Evolutionary conservation across 1,140 invertebrate species (phyloP), one percentile per base, ranked within the genome.

Genomic region (Drosophila takahashii): DNA sequence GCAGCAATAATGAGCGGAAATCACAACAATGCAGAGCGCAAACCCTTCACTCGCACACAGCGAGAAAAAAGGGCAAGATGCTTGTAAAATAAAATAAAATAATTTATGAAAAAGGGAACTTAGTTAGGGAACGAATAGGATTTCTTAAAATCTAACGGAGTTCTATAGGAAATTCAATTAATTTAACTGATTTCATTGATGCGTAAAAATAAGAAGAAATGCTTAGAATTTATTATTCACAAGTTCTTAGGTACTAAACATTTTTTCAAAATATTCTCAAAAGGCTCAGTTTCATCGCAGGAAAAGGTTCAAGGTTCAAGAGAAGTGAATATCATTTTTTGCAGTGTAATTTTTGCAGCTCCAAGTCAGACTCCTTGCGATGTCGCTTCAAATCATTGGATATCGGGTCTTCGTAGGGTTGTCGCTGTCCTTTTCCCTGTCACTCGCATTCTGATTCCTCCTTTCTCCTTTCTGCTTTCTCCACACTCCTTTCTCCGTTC

Each of bases 1-100:
- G 83, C 79, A 76, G 76, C 71, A 79, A 87, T 87, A 87, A 87
- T 87, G 83, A 87, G 84, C 83, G 75, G 71, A 79, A 83, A 84
- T 83, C 70, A 67, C 64, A 83, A 84, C 70, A 79, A 70, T 77
- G 62, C 51, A 51, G 9, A 51, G n/a, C 59, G 64, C 32, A 67
- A 65, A 51, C 52, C 79, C 72, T 53, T 41, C 56, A 44, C 48
- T 51, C 69, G 26, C 42, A 50, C 72, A 78, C 73, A 54, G 57
- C 18, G 27, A 45, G 45, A 62, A 52, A 69, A 45, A 8, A 6
- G 6, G 29, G 29, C 6, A 7, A 32, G 29, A 8, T 8, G 29
- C 29, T 8, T 2, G 2, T 2, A 8, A 32, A 9, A 32, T 32
- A 7, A 7, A 32, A 9, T 9, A 9, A 9, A 9, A 9, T 9